These are phyloP conservation scores for Mastomys coucha DNA, from an alignment of 2,113 vertebrate genomes.

Conservation along the genomic window DNA sequence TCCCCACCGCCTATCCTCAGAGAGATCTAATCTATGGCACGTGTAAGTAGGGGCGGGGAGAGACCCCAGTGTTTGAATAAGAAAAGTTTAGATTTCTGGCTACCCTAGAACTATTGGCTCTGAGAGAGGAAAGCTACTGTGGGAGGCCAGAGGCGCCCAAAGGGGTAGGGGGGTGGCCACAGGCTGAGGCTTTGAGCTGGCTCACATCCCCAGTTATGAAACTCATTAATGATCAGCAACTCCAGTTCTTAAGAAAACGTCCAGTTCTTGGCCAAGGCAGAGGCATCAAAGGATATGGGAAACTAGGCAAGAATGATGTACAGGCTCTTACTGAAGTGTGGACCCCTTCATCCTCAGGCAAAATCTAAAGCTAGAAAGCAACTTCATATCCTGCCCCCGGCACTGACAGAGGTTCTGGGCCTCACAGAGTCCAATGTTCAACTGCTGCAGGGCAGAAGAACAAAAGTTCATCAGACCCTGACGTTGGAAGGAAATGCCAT, in stretches of 20 bases:
- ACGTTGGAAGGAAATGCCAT: neutral
- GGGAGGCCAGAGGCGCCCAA: constrained; percentile 62
- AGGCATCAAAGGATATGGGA: constrained; percentile 35
- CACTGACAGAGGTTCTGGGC: neutral
- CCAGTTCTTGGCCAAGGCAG: constrained; percentile 75
- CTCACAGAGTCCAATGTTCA: neutral
- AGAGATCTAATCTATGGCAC: constrained; percentile 97
- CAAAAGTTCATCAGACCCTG: neutral
- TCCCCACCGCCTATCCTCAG: constrained; percentile 87
- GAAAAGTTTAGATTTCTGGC: constrained; percentile 75
- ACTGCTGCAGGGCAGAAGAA: neutral
- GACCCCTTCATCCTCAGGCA: neutral
- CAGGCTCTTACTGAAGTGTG: neutral
- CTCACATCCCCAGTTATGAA: constrained; percentile 84
- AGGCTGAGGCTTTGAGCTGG: constrained; percentile 80
- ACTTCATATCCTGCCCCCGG: neutral
- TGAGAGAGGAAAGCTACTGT: constrained; percentile 47
- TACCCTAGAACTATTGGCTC: neutral
- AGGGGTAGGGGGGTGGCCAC: constrained; percentile 54
- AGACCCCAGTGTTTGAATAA: constrained; percentile 72
- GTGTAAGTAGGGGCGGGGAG: constrained; percentile 83
- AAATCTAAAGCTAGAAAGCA: neutral
- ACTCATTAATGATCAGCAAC: constrained; percentile 86
- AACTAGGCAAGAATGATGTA: neutral
- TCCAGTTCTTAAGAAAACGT: constrained; percentile 85